These are phyloP conservation scores for Macroglossus sobrinus DNA, from an alignment of 2,113 vertebrate genomes.

Conservation along the genomic window DNA sequence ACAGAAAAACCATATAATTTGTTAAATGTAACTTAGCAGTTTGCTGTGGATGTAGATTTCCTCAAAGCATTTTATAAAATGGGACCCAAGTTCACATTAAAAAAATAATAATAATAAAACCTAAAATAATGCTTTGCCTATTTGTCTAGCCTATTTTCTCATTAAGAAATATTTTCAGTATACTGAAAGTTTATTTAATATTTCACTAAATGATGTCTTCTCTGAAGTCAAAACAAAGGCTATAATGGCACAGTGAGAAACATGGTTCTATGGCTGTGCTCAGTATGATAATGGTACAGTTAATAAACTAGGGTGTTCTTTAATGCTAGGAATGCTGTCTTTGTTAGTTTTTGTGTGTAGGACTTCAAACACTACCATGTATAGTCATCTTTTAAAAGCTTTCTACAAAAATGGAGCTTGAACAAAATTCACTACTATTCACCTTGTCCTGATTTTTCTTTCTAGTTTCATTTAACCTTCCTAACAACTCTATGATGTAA, in stretches of 20 bases:
- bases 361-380: not conserved
- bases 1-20: not conserved
- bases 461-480: not conserved
- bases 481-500: not conserved
- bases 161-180: not conserved
- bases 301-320: not conserved
- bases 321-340: not conserved
- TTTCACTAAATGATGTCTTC: not conserved
- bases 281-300: not conserved
- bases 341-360: not conserved
- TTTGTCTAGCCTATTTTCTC: not conserved
- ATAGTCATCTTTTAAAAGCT: not conserved
- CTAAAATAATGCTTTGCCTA: not conserved
- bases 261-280: not conserved
- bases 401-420: not conserved
- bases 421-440: not conserved
- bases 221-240: constrained; percentile 1
- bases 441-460: not conserved
- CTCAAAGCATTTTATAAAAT: not conserved
- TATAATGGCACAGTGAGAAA: not conserved
- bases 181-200: not conserved
- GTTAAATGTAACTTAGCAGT: not conserved
- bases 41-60: not conserved
- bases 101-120: not conserved
- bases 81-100: not conserved